phyloP scores from a whole-genome alignment of 2,113 vertebrate genomes.

The Tragelaphus buxtoni region DNA sequence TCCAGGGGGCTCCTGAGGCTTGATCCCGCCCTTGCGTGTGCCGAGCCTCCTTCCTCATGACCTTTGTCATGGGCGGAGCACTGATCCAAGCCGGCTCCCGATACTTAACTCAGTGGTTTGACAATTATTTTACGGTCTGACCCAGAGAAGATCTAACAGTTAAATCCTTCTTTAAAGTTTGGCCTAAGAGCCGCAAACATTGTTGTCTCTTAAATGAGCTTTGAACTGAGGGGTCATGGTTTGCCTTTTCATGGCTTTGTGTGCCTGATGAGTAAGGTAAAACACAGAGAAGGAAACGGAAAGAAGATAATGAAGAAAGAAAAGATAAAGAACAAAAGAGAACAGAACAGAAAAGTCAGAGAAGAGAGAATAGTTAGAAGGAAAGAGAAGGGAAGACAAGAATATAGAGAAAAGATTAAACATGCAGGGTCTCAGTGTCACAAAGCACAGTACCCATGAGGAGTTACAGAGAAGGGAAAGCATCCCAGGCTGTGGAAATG shows the following conservation, averaged over 20 bases:
- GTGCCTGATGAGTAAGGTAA: not conserved
- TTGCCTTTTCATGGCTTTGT: not conserved
- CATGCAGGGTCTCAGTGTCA: not conserved
- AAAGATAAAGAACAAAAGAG: not conserved
- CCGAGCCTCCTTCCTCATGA: no score
- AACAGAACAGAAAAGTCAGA: not conserved
- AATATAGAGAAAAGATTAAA: not conserved
- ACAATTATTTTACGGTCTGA: not conserved
- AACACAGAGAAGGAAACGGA: not conserved
- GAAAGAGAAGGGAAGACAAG: not conserved
- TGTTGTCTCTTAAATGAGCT: not conserved
- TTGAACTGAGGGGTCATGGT: not conserved
- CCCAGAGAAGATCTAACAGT: not conserved
- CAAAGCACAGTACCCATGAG: not conserved
- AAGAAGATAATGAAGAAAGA: not conserved
- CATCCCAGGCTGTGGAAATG: not conserved
- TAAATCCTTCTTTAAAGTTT: not conserved
- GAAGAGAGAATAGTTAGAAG: not conserved
- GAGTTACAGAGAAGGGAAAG: not conserved
- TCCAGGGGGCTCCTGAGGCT: no score
- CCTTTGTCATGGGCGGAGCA: no score
- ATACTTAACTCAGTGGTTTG: not conserved
- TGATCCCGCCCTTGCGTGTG: no score
- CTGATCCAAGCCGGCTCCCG: no score
- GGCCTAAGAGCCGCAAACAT: not conserved